These are phyloP conservation scores for Zaprionus nigranus DNA, from an alignment of 1,140 invertebrate genomes.

Conservation along the genomic window DNA sequence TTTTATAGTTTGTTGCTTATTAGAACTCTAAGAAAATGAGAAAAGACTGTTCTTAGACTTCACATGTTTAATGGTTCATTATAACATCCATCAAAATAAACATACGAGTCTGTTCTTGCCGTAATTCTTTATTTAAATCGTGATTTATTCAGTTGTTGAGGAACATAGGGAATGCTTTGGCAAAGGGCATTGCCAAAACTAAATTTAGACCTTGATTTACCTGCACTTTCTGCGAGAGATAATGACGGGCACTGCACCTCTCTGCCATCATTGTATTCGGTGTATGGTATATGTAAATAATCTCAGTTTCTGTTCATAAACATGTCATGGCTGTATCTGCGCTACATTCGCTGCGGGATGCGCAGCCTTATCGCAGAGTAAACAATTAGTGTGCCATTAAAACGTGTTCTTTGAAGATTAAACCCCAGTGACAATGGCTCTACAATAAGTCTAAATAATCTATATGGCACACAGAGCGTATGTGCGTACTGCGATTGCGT, in stretches of 20 bases:
- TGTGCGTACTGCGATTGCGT: slow-evolving; percentile 21
- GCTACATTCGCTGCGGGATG: slow-evolving; percentile 49
- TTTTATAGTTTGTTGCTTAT: neutral
- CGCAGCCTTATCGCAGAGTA: slow-evolving; percentile 69
- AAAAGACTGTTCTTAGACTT: neutral
- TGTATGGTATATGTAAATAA: slow-evolving; percentile 26
- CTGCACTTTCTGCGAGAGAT: neutral
- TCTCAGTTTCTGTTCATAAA: slow-evolving; percentile 21
- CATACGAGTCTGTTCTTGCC: neutral
- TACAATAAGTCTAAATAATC: slow-evolving; percentile 1
- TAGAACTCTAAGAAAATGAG: neutral
- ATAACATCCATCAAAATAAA: no score
- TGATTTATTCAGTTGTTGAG: neutral
- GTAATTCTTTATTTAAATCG: neutral
- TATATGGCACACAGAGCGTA: neutral
- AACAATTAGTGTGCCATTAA: slow-evolving; percentile 78
- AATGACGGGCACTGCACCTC: slow-evolving; percentile 18
- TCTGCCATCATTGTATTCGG: neutral
- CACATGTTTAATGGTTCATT: neutral
- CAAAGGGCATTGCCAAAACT: neutral
- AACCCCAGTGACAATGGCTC: slow-evolving; percentile 13
- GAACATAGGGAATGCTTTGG: neutral
- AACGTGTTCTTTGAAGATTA: slow-evolving; percentile 74
- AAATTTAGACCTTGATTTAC: slow-evolving; percentile 6
- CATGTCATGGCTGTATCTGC: slow-evolving; percentile 27